Conservation (phyloP, 1,140 invertebrate genomes). For the Drosophila bifasciata region DNA sequence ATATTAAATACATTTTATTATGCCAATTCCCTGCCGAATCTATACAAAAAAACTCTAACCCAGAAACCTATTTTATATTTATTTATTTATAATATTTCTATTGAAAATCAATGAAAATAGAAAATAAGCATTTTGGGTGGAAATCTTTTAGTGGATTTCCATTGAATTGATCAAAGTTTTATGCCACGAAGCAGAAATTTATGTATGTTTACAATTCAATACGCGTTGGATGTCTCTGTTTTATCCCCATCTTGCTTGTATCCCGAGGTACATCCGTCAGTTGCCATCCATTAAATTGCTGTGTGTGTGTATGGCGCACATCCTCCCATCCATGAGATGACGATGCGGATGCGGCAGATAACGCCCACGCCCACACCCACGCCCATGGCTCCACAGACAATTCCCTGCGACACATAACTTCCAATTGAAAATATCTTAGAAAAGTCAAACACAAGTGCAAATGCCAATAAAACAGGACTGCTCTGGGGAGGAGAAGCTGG, state of each 20-base stretch:
- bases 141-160: no score
- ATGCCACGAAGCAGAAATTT: conserved; percentile 1
- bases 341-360: conserved; percentile 19
- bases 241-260: conserved; percentile 10
- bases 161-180: no score
- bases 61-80: no score
- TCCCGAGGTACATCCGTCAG: conserved; percentile 33
- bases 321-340: conserved; percentile 21
- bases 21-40: no score
- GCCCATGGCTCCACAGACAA: conserved; percentile 22
- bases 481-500: not conserved
- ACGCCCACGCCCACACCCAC: conserved; percentile 8
- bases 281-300: conserved; percentile 40
- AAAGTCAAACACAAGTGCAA: conserved; percentile 74
- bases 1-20: conserved; percentile 20
- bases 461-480: conserved; percentile 66
- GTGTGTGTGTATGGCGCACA: conserved; percentile 33
- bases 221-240: conserved; percentile 27
- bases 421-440: conserved; percentile 74
- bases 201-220: conserved; percentile 39
- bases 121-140: no score
- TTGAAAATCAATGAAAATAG: no score
- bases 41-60: no score
- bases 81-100: no score
- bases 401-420: conserved; percentile 58